A percentile compares a stretch with the other conserved stretches of the same genome.
Evolutionary conservation across 23 tunicate species (phyloP).

Genomic region (Halocynthia aurantium): DNA sequence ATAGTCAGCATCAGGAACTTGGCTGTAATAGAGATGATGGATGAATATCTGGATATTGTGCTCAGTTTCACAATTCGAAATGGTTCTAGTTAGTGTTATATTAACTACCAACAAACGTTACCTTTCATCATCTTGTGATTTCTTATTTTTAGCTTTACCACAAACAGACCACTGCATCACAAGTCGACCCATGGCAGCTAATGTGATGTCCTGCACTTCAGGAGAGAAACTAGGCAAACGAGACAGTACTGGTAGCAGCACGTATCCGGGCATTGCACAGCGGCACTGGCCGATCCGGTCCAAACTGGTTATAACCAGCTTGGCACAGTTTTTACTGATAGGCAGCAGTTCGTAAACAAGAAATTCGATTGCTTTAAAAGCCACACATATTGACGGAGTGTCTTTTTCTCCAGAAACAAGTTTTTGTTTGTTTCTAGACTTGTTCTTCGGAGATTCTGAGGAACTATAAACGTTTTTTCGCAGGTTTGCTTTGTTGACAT

Average conservation of each 20-base stretch:
- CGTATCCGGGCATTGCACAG: slow-evolving; percentile 26
- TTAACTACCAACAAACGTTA: no score
- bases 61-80: no score
- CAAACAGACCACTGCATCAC: slow-evolving; percentile 24
- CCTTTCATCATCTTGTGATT: no score
- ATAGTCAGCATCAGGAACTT: no score
- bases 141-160: no score
- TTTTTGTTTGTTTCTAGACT: not conserved
- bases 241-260: slow-evolving; percentile 60
- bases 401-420: not conserved
- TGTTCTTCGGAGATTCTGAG: slow-evolving; percentile 6
- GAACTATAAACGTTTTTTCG: not conserved
- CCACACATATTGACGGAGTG: slow-evolving; percentile 29
- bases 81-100: no score
- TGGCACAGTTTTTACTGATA: slow-evolving; percentile 11
- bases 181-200: slow-evolving; percentile 50
- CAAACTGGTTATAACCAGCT: slow-evolving; percentile 22
- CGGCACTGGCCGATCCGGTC: slow-evolving; percentile 60
- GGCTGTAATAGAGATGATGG: no score
- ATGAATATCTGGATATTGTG: no score
- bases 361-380: slow-evolving; percentile 38
- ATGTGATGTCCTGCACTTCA: slow-evolving; percentile 32
- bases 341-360: slow-evolving; percentile 28
- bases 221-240: slow-evolving; percentile 43
- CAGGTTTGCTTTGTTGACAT: not conserved